phyloP scores from a whole-genome alignment of 2,113 vertebrate species.

The Lethenteron reissneri region DNA sequence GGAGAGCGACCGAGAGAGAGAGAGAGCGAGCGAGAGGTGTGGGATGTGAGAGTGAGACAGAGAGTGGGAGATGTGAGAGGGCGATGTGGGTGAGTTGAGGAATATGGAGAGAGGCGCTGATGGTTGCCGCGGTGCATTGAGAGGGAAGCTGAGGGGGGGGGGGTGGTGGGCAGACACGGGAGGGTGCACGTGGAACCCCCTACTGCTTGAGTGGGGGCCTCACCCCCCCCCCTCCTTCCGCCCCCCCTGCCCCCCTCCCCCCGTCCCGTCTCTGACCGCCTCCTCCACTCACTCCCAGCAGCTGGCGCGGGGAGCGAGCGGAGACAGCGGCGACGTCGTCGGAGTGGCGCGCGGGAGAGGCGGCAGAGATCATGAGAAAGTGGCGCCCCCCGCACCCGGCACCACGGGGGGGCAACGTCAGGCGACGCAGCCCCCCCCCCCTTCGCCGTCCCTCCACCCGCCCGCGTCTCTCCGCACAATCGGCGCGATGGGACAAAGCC shows the following conservation, averaged over 20 bases:
- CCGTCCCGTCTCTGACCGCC: background rate
- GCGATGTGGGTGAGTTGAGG: background rate
- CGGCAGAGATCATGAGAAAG: no score
- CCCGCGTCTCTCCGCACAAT: no score
- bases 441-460: no score
- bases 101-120: background rate
- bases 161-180: background rate
- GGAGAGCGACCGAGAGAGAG: no score
- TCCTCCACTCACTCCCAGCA: background rate
- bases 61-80: background rate
- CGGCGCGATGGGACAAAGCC: no score
- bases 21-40: background rate
- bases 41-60: slow-evolving; percentile 2
- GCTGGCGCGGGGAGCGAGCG: no score
- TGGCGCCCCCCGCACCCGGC: no score
- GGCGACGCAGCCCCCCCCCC: no score
- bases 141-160: background rate
- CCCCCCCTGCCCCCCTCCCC: slow-evolving; percentile 2
- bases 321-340: no score
- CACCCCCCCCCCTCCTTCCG: background rate
- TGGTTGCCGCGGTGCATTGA: background rate
- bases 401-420: no score
- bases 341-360: no score
- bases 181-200: background rate
- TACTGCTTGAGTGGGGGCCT: background rate